Percentiles rank a stretch among this genome's conserved stretches.
Conservation (phyloP, 2,888 invertebrate genomes). For the Drosophila histrio region DNA sequence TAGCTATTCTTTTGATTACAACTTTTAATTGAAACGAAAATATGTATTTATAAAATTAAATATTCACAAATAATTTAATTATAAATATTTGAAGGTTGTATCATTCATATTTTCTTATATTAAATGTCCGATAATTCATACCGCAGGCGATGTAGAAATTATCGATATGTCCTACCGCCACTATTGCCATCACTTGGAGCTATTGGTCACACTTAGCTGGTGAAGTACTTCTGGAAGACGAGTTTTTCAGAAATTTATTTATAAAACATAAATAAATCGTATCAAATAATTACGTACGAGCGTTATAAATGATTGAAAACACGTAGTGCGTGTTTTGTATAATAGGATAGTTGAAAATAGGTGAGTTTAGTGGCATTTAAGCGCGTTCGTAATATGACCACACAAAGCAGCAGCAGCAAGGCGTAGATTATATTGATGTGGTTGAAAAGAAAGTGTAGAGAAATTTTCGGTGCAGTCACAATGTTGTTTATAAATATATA, state of each 20-base stretch:
- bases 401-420: constrained; percentile 59
- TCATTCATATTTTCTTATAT: neutral
- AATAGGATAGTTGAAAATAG: constrained; percentile 74
- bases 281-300: constrained; percentile 66
- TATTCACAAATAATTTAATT: neutral
- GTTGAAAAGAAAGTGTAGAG: constrained; percentile 83
- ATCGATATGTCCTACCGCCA: constrained; percentile 9
- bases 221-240: constrained; percentile 65
- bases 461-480: constrained; percentile 78
- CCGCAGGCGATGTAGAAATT: neutral
- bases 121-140: neutral
- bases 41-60: neutral
- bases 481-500: constrained; percentile 61
- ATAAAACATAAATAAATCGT: constrained; percentile 56
- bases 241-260: constrained; percentile 70
- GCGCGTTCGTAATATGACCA: constrained; percentile 57
- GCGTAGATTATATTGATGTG: constrained; percentile 76
- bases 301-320: constrained; percentile 76
- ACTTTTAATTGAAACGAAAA: neutral
- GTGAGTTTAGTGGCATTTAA: constrained; percentile 77
- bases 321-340: constrained; percentile 72
- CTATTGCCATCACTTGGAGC: neutral
- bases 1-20: neutral
- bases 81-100: neutral
- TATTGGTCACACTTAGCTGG: constrained; percentile 54